A percentile compares a stretch with the other conserved stretches of the same genome.
Conservation (phyloP, 2,888 invertebrate genomes). For the Hesperia comma region DNA sequence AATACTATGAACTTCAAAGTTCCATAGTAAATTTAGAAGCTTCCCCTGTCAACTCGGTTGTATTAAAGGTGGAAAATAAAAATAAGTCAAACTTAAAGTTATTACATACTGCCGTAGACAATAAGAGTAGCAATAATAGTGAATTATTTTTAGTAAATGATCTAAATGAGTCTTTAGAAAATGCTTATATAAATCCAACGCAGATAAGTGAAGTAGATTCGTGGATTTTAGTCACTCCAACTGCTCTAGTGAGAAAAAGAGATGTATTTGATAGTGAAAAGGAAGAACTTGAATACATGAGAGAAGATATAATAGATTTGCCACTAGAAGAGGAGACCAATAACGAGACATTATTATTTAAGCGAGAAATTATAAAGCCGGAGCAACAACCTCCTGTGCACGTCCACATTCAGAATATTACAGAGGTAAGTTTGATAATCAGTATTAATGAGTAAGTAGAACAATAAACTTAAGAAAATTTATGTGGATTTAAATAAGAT, state of each 20-base stretch:
- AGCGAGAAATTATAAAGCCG: constrained; percentile 76
- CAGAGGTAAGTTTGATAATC: constrained; percentile 62
- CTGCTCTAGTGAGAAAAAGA: constrained; percentile 65
- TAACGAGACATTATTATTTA: constrained; percentile 70
- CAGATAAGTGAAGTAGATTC: constrained; percentile 62
- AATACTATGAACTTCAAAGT: constrained; percentile 63
- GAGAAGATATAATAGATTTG: constrained; percentile 70
- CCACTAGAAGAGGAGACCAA: constrained; percentile 67
- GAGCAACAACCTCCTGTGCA: constrained; percentile 84
- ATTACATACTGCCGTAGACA: constrained; percentile 27
- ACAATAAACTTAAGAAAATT: too few species aligned
- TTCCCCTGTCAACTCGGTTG: constrained; percentile 39
- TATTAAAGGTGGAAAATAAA: constrained; percentile 36
- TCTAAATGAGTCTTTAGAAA: constrained; percentile 48
- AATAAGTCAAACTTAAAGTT: constrained; percentile 36
- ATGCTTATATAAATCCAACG: constrained; percentile 58
- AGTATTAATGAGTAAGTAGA: too few species aligned
- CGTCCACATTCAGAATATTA: constrained; percentile 87
- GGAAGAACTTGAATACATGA: constrained; percentile 48
- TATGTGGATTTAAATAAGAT: too few species aligned
- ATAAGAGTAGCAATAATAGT: constrained; percentile 39
- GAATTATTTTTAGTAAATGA: constrained; percentile 54
- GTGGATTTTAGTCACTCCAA: constrained; percentile 74
- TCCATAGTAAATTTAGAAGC: constrained; percentile 49
- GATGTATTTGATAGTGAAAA: constrained; percentile 59